Conservation (phyloP, 2,888 invertebrate species). For the Agrotis puta region DNA sequence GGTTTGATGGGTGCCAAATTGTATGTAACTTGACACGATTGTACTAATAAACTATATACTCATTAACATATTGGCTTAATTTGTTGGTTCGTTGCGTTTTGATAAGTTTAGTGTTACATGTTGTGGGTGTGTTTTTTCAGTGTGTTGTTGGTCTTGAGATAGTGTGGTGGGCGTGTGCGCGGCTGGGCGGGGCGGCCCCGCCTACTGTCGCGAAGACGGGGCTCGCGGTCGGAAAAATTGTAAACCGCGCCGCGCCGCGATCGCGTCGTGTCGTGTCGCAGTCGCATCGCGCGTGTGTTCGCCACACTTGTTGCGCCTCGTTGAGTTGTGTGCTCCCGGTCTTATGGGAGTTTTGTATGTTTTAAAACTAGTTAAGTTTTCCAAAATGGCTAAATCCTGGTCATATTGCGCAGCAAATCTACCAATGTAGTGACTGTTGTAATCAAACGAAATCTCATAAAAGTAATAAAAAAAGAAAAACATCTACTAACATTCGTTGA, state of each 20-base stretch:
- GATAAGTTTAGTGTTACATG: conserved; percentile 45
- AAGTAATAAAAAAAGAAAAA: conserved; percentile 8
- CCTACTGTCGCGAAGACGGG: conserved; percentile 84
- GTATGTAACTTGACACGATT: conserved; percentile 68
- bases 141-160: conserved; percentile 70
- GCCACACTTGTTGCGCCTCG: conserved; percentile 79
- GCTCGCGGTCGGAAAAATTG: conserved; percentile 79
- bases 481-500: conserved; percentile 4
- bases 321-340: neutral
- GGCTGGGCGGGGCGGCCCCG: conserved; percentile 84
- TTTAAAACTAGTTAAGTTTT: neutral
- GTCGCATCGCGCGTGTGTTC: conserved; percentile 50
- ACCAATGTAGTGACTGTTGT: neutral
- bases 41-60: conserved; percentile 61
- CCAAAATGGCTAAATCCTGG: too few species aligned
- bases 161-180: conserved; percentile 80
- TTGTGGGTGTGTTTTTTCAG: conserved; percentile 52
- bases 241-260: conserved; percentile 59
- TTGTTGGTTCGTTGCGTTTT: conserved; percentile 50
- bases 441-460: conserved; percentile 5
- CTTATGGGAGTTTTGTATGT: neutral
- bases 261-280: conserved; percentile 45
- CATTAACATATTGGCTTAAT: conserved; percentile 49
- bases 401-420: neutral
- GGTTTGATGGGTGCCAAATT: conserved; percentile 70